Evolutionary conservation across 1,140 invertebrate genomes (phyloP), one percentile per base, ranked within the genome.

Genomic region (Hermatobates lingyangjiaoensis): DNA sequence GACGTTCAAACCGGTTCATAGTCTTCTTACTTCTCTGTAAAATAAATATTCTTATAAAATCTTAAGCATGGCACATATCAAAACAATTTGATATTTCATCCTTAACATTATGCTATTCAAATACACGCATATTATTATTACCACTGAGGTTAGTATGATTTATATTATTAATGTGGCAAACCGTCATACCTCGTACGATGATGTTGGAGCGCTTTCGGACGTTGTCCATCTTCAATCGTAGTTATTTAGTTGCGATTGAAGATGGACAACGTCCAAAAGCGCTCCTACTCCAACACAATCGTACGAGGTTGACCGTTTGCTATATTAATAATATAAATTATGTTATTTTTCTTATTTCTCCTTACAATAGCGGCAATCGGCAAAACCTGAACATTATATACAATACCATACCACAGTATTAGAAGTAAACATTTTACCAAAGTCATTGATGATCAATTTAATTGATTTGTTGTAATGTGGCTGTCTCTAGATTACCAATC

Each of bases 1-100:
- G 89, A 60, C 86, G 87, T 62, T 95, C 91, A 66, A 92, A 85
- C 53, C 87, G 71, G 53, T 79, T 85, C 66, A 85, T 74, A 60
- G 82, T 77, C 60, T 89, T 91, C 59, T 91, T 92, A 10, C 71
- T 69, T 28, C 71, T 67, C 80, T 82, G 66, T n/a, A 67, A 61
- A 51, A 55, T 54, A 60, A 61, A 60, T 55, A 58, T 49, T 2
- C 18, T 20, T 7, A 48, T 38, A 50, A 27, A 28, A 47, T 4
- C 5, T 10, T 34, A 5, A 24, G 10, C 10, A 21, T 15, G 4
- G 15, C 4, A 14, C 3, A 10, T 49, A 12, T 49, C 12, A 28
- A 28, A 24, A 20, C 4, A 34, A 10, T 10, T 23, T 47, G 18
- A 47, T 21, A 12, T 21, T 14, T 25, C 24, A 47, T 10, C 7